phyloP scores from a whole-genome alignment of 2,888 invertebrate species.

The Caenorhabditis sp. region DNA sequence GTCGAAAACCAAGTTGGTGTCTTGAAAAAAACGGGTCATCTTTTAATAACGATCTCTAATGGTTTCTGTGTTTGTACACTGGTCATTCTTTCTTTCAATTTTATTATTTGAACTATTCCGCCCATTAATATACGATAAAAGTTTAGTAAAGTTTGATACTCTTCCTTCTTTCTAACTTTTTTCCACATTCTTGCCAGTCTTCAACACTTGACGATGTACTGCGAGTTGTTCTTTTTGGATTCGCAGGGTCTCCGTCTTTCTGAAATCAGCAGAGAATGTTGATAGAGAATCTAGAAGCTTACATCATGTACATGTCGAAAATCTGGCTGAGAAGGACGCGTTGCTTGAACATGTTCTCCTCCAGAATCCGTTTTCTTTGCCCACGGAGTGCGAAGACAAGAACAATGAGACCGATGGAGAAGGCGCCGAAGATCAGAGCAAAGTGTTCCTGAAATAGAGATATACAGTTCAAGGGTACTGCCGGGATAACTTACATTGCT shows the following conservation, averaged over 20 bases:
- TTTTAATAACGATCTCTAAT: not conserved
- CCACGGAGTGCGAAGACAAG: constrained; percentile 44
- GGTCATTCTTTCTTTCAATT: constrained; percentile 15
- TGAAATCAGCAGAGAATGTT: constrained; percentile 3
- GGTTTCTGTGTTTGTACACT: constrained; percentile 25
- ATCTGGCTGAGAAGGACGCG: constrained; percentile 41
- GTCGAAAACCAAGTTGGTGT: constrained; percentile 21
- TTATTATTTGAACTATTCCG: not conserved
- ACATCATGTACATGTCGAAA: constrained; percentile 56
- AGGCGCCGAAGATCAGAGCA: constrained; percentile 43
- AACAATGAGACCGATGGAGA: constrained; percentile 33
- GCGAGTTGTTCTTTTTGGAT: constrained; percentile 46
- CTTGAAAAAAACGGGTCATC: constrained; percentile 13
- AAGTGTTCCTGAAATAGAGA: constrained; percentile 35
- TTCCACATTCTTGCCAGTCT: constrained; percentile 15
- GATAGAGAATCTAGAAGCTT: not conserved
- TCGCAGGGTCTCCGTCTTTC: constrained; percentile 29
- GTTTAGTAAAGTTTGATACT: not conserved
- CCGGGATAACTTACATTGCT: constrained; percentile 19
- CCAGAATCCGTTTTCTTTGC: constrained; percentile 38
- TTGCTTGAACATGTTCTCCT: constrained; percentile 55
- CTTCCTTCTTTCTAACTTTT: not conserved
- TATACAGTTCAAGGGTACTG: not conserved
- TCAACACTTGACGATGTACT: constrained; percentile 34
- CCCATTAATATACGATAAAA: constrained; percentile 36